phyloP scores from a whole-genome alignment of 1,140 invertebrate genomes.

The Eufriesea mexicana region DNA sequence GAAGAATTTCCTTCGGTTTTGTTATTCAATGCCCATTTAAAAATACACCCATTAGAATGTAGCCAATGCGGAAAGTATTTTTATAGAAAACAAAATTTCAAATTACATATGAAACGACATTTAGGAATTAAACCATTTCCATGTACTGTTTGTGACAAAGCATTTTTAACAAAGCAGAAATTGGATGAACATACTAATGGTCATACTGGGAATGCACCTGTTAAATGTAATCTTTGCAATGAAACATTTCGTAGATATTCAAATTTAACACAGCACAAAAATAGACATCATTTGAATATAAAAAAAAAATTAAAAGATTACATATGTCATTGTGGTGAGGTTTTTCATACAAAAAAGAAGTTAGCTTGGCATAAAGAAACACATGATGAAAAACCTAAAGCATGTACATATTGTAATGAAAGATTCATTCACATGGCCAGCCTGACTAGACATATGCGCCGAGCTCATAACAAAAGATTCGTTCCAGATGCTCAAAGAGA shows the following conservation, averaged over 20 bases:
- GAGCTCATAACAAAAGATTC: constrained; percentile 90
- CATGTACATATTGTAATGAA: constrained; percentile 91
- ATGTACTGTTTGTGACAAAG: constrained; percentile 91
- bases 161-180: constrained; percentile 90
- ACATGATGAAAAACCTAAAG: constrained; percentile 91
- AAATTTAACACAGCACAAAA: constrained; percentile 93
- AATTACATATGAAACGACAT: constrained; percentile 90
- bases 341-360: constrained; percentile 91
- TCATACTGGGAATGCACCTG: constrained; percentile 91
- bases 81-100: constrained; percentile 87
- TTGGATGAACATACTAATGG: constrained; percentile 90
- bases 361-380: constrained; percentile 93
- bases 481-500: constrained; percentile 84
- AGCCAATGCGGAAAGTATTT: constrained; percentile 91
- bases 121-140: constrained; percentile 89
- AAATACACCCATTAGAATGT: constrained; percentile 91
- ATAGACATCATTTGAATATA: constrained; percentile 86
- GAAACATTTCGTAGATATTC: constrained; percentile 92
- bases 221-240: constrained; percentile 91
- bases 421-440: constrained; percentile 92
- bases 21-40: constrained; percentile 87
- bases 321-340: constrained; percentile 90
- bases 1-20: constrained; percentile 84
- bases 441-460: constrained; percentile 91
- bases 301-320: constrained; percentile 89